These are phyloP conservation scores for Metopolophium dirhodum DNA, from an alignment of 1,140 invertebrate species.

Conservation along the genomic window DNA sequence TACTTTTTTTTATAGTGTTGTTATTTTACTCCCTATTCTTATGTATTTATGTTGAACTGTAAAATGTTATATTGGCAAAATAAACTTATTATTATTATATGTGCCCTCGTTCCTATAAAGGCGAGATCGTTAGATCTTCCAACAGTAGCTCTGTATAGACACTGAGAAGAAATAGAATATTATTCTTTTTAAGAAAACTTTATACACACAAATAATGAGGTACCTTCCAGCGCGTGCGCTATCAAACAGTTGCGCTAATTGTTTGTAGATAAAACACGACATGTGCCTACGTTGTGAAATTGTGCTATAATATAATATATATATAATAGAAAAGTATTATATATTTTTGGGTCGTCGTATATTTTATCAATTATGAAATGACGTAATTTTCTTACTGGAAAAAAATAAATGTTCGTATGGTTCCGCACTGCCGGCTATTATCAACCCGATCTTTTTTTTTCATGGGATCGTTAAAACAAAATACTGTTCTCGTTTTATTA, in stretches of 20 bases:
- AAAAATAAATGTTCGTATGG: not conserved
- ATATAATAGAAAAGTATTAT: not conserved
- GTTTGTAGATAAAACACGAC: not conserved
- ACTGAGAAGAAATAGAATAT: not conserved
- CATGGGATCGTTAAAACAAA: not conserved
- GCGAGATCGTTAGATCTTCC: no score
- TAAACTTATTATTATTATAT: no score
- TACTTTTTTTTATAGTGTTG: no score
- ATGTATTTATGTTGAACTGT: no score
- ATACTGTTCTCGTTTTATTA: constrained; percentile 32
- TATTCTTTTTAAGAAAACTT: not conserved
- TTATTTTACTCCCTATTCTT: no score
- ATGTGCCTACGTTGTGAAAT: no score
- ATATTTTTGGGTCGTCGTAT: not conserved
- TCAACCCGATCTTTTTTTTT: not conserved
- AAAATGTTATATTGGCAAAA: no score
- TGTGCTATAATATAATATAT: not conserved
- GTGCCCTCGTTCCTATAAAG: no score
- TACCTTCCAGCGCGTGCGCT: no score
- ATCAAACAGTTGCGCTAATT: not conserved
- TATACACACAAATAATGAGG: not conserved
- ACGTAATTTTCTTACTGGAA: not conserved
- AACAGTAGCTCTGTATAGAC: no score
- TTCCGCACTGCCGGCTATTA: not conserved
- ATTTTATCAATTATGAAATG: not conserved